These are phyloP conservation scores for Babylonia areolata DNA, from an alignment of 1,140 invertebrate species.

Conservation along the genomic window DNA sequence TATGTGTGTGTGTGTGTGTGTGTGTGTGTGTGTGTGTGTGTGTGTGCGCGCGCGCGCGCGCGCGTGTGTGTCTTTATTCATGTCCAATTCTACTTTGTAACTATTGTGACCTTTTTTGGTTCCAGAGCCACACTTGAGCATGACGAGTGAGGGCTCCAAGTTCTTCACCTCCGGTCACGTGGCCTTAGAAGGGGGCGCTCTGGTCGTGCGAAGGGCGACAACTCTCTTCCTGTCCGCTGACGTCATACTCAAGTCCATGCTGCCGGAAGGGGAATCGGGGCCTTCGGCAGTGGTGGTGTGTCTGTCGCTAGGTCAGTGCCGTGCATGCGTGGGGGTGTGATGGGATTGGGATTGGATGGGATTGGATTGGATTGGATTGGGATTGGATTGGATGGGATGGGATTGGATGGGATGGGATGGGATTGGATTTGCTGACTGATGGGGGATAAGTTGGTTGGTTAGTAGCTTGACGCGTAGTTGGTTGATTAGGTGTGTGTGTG, in stretches of 20 bases:
- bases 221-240: constrained; percentile 25
- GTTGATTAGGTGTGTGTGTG: too few species aligned
- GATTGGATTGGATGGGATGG: too few species aligned
- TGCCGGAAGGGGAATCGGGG: neutral
- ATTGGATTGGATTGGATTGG: too few species aligned
- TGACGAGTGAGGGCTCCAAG: neutral
- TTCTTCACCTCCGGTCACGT: constrained; percentile 34
- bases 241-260: constrained; percentile 21
- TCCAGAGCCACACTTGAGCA: constrained; percentile 8
- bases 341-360: neutral
- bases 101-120: neutral
- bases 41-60: too few species aligned
- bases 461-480: too few species aligned
- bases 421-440: neutral
- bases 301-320: constrained; percentile 1
- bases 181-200: neutral
- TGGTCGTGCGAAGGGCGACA: neutral
- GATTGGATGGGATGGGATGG: too few species aligned
- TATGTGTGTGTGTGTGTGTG: too few species aligned
- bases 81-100: too few species aligned
- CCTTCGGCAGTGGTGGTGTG: neutral
- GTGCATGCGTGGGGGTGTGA: neutral
- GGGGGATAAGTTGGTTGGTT: too few species aligned
- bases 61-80: too few species aligned
- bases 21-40: too few species aligned